phyloP scores from a whole-genome alignment of 2,113 vertebrate species.

The Entomyzon cyanotis region DNA sequence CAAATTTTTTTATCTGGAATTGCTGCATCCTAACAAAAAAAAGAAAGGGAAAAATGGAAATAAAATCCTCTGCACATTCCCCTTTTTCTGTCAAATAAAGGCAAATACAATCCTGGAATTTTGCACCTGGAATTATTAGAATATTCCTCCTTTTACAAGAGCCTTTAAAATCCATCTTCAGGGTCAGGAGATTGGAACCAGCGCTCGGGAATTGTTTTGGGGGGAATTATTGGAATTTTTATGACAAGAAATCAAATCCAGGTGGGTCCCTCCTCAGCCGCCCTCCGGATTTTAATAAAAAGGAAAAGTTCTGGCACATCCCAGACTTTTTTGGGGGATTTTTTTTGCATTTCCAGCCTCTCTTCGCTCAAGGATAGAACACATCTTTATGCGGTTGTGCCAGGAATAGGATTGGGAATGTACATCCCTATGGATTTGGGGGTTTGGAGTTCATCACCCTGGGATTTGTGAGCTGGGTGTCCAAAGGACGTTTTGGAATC shows the following conservation, averaged over 20 bases:
- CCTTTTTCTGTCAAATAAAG: neutral
- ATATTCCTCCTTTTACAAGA: slow-evolving; percentile 51
- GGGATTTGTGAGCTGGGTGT: neutral
- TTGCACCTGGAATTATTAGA: slow-evolving; percentile 19
- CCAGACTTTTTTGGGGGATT: neutral
- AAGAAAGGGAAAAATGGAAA: neutral
- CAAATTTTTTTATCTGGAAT: neutral
- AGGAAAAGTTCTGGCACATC: slow-evolving; percentile 60
- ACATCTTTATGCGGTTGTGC: neutral
- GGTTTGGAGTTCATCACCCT: neutral
- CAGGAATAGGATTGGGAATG: neutral
- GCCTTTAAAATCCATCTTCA: slow-evolving; percentile 43
- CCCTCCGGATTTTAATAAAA: slow-evolving; percentile 61
- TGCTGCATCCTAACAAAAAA: neutral
- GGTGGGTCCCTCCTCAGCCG: neutral
- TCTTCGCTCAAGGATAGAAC: neutral
- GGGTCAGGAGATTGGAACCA: slow-evolving; percentile 38
- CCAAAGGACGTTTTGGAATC: neutral
- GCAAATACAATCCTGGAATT: slow-evolving; percentile 21
- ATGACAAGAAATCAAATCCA: slow-evolving; percentile 56
- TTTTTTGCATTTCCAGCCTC: neutral
- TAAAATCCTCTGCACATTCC: neutral
- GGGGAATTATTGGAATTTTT: slow-evolving; percentile 58
- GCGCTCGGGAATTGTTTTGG: slow-evolving; percentile 11
- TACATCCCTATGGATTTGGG: neutral